Evolutionary conservation across 2,113 vertebrate genomes (phyloP), one percentile per base, ranked within the genome.

Genomic region (Reinhardtius hippoglossoides): DNA sequence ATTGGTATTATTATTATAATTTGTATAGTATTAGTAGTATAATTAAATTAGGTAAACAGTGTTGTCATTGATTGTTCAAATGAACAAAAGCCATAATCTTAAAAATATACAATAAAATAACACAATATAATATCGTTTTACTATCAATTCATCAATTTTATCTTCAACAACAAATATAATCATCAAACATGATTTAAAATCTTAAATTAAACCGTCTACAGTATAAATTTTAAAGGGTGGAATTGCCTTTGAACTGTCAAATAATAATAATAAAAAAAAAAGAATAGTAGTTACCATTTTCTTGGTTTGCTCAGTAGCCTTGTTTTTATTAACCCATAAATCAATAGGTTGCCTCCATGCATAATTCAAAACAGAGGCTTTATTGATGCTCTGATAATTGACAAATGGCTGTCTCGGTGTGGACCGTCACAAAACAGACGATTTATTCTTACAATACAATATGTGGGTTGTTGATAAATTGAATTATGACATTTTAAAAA

Each of bases 241-340:
- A 18, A 59, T 50, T 56, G 8, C 14, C 9, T 54, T 56, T 44
- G 20, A 58, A 67, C 2, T 52, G 37, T 58, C 8, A 8, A 63
- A 16, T 65, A 67, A 57, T 9, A 44, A n/a, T n/a, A n/a, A n/a
- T n/a, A n/a, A n/a, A 65, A 46, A 44, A 61, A 46, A 50, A 66
- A 62, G 9, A 67, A 37, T 23, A 23, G 24, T 74, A 52, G 27
- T 76, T 71, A 24, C 3, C 71, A 58, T 73, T 67, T 71, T 31
- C 50, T 37, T 35, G 59, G 69, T 86, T 89, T 82, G 71, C 72
- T 78, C 71, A 81, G 80, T 83, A 74, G 75, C 73, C 69, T 74
- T 84, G 70, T 90, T 87, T 92, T 92, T 87, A 91, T 92, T 86
- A 91, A 82, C 77, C 80, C 78, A 85, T 85, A 82, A 91, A 93